A percentile compares a stretch with the other conserved stretches of the same genome.
Evolutionary conservation across 2,797 vertebrate species (phyloP).

Genomic region (Chloroceryle amazona): DNA sequence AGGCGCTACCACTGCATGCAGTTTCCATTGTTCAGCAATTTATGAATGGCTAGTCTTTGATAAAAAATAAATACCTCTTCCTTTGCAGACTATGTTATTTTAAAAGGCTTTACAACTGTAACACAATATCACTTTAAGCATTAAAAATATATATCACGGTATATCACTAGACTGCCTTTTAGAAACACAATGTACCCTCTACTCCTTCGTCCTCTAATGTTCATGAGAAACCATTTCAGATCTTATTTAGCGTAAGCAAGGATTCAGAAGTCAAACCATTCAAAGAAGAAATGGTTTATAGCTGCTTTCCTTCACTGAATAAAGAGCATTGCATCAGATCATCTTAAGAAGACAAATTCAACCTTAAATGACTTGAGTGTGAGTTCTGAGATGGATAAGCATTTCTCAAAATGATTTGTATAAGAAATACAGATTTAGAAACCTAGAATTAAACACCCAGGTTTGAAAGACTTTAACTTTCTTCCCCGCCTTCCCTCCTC

Average conservation of each 20-base stretch:
- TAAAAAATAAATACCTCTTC: constrained; percentile 11
- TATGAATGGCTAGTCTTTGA: constrained; percentile 40
- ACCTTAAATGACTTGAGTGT: neutral
- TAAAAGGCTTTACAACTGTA: neutral
- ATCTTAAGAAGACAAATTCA: neutral
- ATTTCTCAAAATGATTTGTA: neutral
- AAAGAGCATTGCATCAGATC: neutral
- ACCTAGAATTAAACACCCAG: neutral
- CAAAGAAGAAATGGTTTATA: neutral
- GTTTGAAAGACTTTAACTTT: neutral
- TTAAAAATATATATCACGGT: neutral
- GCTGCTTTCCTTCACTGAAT: neutral
- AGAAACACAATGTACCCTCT: neutral
- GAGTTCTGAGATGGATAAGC: neutral
- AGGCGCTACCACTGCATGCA: neutral
- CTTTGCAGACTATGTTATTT: neutral
- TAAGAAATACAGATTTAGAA: neutral
- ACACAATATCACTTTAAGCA: neutral
- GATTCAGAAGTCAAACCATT: neutral
- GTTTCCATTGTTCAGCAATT: constrained; percentile 63
- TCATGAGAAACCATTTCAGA: neutral
- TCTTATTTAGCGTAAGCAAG: neutral
- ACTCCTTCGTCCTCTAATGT: neutral
- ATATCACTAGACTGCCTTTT: neutral
- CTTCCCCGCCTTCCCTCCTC: neutral